Evolutionary conservation across 2,113 vertebrate genomes (phyloP).

Genomic region (Corynorhinus townsendii): DNA sequence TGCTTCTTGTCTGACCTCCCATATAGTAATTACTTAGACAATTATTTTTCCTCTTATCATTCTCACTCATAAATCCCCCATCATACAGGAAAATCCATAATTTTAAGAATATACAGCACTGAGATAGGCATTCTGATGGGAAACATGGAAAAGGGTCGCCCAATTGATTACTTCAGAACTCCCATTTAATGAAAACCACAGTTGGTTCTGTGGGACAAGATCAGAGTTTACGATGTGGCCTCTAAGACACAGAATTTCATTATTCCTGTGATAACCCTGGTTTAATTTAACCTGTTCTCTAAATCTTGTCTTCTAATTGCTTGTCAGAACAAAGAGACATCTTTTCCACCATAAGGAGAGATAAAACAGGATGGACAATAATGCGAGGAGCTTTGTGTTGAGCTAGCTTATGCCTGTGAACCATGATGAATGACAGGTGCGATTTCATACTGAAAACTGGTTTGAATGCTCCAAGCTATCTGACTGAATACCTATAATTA

Average conservation of each 20-base stretch:
- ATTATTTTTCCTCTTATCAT: background rate
- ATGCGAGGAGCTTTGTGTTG: conserved; percentile 57
- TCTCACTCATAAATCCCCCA: background rate
- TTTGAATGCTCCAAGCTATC: conserved; percentile 57
- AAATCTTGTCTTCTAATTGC: conserved; percentile 58
- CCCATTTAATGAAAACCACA: background rate
- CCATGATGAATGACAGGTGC: conserved; percentile 62
- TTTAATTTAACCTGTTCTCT: conserved; percentile 50
- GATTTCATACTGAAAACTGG: conserved; percentile 57
- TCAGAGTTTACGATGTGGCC: background rate
- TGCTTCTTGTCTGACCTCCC: background rate
- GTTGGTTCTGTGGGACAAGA: background rate
- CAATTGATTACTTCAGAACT: background rate
- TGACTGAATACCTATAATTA: conserved; percentile 49
- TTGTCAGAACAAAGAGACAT: conserved; percentile 61
- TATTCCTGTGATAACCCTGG: conserved; percentile 40
- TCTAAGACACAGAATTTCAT: conserved; percentile 50
- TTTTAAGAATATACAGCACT: background rate
- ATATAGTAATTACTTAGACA: background rate
- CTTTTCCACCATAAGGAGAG: conserved; percentile 32
- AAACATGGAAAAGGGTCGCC: background rate
- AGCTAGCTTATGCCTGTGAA: conserved; percentile 14
- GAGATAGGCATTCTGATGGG: background rate
- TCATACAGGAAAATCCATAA: background rate
- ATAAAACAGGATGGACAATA: background rate